Conservation (phyloP, 2,113 vertebrate species). For the Tupaia chinensis region DNA sequence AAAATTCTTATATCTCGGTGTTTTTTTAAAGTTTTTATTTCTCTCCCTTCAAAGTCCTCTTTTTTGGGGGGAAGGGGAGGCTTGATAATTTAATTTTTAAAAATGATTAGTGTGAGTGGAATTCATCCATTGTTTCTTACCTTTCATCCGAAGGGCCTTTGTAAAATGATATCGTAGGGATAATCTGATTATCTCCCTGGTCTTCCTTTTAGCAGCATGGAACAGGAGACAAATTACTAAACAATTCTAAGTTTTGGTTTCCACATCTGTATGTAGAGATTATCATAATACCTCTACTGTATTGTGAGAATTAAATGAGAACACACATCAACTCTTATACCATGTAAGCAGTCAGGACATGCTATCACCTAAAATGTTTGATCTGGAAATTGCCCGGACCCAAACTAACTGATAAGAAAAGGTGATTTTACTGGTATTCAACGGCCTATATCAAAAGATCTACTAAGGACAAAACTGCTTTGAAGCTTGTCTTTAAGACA, state of each 20-base stretch:
- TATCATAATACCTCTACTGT: background rate
- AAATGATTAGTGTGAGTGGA: background rate
- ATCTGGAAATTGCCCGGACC: background rate
- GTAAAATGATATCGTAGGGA: background rate
- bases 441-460: background rate
- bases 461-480: background rate
- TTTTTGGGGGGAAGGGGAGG: no score
- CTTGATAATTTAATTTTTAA: background rate
- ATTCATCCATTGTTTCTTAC: background rate
- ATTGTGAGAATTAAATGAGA: constrained; percentile 1
- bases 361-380: constrained; percentile 7
- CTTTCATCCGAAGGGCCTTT: background rate
- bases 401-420: constrained; percentile 14
- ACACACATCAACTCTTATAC: background rate
- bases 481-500: background rate
- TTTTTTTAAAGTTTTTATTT: background rate
- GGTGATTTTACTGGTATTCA: background rate
- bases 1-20: background rate
- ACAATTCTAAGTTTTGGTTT: background rate
- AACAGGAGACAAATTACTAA: background rate
- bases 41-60: background rate
- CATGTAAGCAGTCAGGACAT: background rate
- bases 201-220: background rate
- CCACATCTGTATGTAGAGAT: background rate
- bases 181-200: background rate